These are phyloP conservation scores for Alloplasta piceator DNA, from an alignment of 2,888 invertebrate genomes.

Conservation along the genomic window DNA sequence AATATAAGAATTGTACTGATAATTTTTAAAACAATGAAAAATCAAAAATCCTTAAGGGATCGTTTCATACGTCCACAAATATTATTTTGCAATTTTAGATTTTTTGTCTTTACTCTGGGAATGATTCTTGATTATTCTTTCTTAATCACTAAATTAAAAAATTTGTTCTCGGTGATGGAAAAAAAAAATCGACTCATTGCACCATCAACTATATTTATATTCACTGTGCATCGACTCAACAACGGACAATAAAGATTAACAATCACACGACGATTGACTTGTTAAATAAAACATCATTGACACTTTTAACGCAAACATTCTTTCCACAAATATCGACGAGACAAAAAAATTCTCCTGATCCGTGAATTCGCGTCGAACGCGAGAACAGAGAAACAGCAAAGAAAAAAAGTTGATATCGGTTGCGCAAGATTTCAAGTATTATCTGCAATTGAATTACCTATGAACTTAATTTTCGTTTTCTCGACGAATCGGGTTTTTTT, in stretches of 20 bases:
- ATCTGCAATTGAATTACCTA: conserved; percentile 29
- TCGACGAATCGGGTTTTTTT: neutral
- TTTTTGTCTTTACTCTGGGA: no score
- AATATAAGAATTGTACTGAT: no score
- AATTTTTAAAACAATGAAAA: no score
- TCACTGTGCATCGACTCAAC: conserved; percentile 22
- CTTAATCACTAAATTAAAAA: no score
- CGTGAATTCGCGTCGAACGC: neutral
- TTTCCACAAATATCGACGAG: neutral
- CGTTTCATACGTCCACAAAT: no score
- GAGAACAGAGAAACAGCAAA: conserved; percentile 19
- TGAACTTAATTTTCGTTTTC: neutral
- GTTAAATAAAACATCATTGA: no score
- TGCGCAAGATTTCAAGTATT: neutral
- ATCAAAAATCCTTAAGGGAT: no score
- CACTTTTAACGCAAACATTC: no score
- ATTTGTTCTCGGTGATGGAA: no score
- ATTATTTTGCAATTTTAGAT: no score
- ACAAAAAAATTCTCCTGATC: neutral
- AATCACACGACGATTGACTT: neutral
- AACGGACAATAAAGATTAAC: conserved; percentile 8
- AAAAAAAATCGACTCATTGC: conserved; percentile 9
- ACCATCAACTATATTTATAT: conserved; percentile 23
- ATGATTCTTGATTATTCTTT: no score
- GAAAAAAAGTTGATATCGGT: neutral